Percentiles rank a stretch among this genome's conserved stretches.
These are phyloP conservation scores for Harpagifer antarcticus DNA, from an alignment of 2,797 vertebrate species.

Conservation along the genomic window DNA sequence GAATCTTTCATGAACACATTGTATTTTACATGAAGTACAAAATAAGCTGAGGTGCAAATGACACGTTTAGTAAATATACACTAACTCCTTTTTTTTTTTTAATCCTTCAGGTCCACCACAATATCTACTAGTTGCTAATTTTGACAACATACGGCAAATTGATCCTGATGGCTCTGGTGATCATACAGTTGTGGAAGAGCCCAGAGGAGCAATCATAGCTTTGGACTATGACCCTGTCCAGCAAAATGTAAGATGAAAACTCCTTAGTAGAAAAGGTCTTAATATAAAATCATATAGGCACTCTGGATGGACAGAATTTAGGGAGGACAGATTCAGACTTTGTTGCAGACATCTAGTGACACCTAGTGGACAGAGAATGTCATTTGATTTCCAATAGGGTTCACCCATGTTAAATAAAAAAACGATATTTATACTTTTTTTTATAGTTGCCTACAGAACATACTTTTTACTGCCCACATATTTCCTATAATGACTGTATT, in stretches of 20 bases:
- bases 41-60: not conserved
- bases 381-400: not conserved
- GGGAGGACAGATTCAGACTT: not conserved
- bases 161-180: slow-evolving; percentile 87
- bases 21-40: not conserved
- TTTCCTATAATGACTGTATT: not conserved
- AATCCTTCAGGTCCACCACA: slow-evolving; percentile 85
- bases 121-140: slow-evolving; percentile 91
- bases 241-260: slow-evolving; percentile 85
- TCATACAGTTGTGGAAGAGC: slow-evolving; percentile 84
- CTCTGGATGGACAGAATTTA: not conserved
- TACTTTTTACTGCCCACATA: not conserved
- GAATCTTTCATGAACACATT: slow-evolving; percentile 8
- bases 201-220: slow-evolving; percentile 89
- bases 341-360: slow-evolving; percentile 36
- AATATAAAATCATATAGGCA: not conserved
- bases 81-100: not conserved
- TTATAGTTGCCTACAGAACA: not conserved
- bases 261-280: not conserved
- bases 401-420: not conserved
- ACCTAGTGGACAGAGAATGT: slow-evolving; percentile 56
- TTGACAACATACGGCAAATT: slow-evolving; percentile 86
- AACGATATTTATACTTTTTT: not conserved
- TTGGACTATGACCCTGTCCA: slow-evolving; percentile 93
- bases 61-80: not conserved